Conservation (phyloP, 2,797 vertebrate species). For the Orestias chungarensis region DNA sequence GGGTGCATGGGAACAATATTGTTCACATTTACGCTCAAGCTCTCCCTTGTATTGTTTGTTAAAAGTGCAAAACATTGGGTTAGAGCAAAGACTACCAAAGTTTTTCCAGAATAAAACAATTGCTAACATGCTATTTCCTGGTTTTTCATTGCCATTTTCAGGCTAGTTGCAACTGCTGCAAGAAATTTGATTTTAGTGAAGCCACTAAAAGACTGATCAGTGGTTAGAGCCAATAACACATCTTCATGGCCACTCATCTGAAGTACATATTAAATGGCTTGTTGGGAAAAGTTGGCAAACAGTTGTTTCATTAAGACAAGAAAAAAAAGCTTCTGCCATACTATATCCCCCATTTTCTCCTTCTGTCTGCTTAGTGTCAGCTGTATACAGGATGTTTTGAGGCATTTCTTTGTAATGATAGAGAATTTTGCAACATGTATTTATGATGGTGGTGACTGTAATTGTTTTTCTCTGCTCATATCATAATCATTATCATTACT, state of each 20-base stretch:
- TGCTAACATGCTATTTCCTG: slow-evolving; percentile 49
- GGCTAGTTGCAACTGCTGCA: slow-evolving; percentile 45
- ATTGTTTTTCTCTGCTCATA: slow-evolving; percentile 71
- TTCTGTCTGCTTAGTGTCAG: slow-evolving; percentile 12
- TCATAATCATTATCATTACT: slow-evolving; percentile 74
- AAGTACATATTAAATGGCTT: slow-evolving; percentile 66
- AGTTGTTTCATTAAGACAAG: slow-evolving; percentile 47
- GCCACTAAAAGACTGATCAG: slow-evolving; percentile 66
- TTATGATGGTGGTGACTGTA: slow-evolving; percentile 68
- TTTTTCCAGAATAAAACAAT: slow-evolving; percentile 50
- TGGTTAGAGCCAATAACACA: slow-evolving; percentile 65
- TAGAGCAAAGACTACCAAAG: slow-evolving; percentile 18
- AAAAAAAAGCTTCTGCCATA: slow-evolving; percentile 23
- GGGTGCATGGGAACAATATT: slow-evolving; percentile 21
- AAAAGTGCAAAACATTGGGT: slow-evolving; percentile 11
- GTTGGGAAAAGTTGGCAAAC: slow-evolving; percentile 63
- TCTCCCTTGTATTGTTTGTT: neutral
- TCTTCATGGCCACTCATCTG: slow-evolving; percentile 60
- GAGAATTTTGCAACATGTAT: slow-evolving; percentile 66
- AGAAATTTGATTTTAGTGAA: slow-evolving; percentile 58
- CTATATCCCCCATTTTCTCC: slow-evolving; percentile 9
- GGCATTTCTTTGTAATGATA: slow-evolving; percentile 62
- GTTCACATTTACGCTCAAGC: slow-evolving; percentile 12
- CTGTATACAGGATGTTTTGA: slow-evolving; percentile 48
- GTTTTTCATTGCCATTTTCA: slow-evolving; percentile 50